Percentiles rank a stretch among this genome's conserved stretches.
These are phyloP conservation scores for Hermatobates lingyangjiaoensis DNA, from an alignment of 1,140 invertebrate species.

Conservation along the genomic window DNA sequence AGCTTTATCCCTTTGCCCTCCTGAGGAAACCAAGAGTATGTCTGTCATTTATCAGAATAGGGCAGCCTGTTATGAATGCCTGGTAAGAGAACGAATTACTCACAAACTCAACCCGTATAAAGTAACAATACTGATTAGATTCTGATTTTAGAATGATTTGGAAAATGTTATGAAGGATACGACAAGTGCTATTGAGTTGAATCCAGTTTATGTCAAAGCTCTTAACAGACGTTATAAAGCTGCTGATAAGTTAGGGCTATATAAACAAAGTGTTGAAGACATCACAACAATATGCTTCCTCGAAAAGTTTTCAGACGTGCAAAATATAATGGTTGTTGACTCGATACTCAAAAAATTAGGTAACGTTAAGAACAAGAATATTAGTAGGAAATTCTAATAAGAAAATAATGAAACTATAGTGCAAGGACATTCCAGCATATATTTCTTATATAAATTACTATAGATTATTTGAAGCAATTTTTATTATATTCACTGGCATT, in stretches of 20 bases:
- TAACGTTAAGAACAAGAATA: no score
- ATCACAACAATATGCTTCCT: slow-evolving; percentile 78
- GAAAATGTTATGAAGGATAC: slow-evolving; percentile 71
- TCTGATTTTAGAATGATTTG: slow-evolving; percentile 47
- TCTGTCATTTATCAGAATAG: slow-evolving; percentile 90
- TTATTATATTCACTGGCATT: no score
- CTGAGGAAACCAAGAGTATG: slow-evolving; percentile 47
- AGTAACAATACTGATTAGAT: neutral
- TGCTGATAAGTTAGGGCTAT: slow-evolving; percentile 54
- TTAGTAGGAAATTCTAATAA: no score
- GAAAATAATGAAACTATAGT: no score
- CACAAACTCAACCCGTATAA: neutral
- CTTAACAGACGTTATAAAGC: slow-evolving; percentile 64
- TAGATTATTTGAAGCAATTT: no score
- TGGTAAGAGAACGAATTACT: slow-evolving; percentile 31
- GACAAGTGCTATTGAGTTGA: slow-evolving; percentile 61
- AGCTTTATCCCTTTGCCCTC: slow-evolving; percentile 70
- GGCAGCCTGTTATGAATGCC: slow-evolving; percentile 82
- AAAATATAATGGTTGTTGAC: slow-evolving; percentile 61
- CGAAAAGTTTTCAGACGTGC: slow-evolving; percentile 68
- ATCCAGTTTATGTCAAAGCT: slow-evolving; percentile 79
- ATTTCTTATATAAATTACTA: slow-evolving; percentile 17
- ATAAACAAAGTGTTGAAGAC: slow-evolving; percentile 70
- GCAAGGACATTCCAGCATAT: no score
- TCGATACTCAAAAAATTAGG: slow-evolving; percentile 60